A percentile compares a stretch with the other conserved stretches of the same genome.
phyloP scores from a whole-genome alignment of 1,140 invertebrate genomes.

The Ostrea edulis region DNA sequence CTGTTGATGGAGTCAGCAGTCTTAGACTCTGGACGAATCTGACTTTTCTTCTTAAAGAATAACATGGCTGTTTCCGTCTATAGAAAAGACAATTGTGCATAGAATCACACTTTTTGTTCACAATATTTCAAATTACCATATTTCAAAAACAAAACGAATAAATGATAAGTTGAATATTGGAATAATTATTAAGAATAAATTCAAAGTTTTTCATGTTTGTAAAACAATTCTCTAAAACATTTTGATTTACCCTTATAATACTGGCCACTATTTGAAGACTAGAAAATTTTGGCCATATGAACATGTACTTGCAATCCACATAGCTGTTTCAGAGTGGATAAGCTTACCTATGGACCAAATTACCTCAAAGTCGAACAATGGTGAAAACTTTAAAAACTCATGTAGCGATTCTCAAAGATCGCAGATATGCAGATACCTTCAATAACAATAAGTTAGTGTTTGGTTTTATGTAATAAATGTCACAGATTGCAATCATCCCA shows the following conservation, averaged over 20 bases:
- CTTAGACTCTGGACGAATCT: not conserved
- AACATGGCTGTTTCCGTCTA: not conserved
- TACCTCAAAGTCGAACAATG: not conserved
- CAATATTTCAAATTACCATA: not conserved
- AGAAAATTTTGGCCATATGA: no score
- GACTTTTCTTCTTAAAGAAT: constrained; percentile 22
- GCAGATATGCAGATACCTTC: not conserved
- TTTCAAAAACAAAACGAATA: no score
- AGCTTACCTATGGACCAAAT: no score
- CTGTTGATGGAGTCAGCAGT: not conserved
- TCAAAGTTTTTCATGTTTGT: not conserved
- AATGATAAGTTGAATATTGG: not conserved
- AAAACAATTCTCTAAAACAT: not conserved
- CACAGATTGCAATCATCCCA: no score
- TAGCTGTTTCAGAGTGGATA: not conserved
- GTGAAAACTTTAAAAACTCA: not conserved
- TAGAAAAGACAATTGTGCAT: no score
- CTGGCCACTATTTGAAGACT: no score
- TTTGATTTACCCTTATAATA: not conserved
- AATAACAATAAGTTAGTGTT: not conserved
- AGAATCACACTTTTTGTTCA: no score
- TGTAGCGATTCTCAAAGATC: not conserved
- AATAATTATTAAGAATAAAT: not conserved
- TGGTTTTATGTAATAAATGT: no score
- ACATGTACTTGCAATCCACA: not conserved